These are phyloP conservation scores for Pelusios castaneus DNA, from an alignment of 2,113 vertebrate genomes.

Conservation along the genomic window DNA sequence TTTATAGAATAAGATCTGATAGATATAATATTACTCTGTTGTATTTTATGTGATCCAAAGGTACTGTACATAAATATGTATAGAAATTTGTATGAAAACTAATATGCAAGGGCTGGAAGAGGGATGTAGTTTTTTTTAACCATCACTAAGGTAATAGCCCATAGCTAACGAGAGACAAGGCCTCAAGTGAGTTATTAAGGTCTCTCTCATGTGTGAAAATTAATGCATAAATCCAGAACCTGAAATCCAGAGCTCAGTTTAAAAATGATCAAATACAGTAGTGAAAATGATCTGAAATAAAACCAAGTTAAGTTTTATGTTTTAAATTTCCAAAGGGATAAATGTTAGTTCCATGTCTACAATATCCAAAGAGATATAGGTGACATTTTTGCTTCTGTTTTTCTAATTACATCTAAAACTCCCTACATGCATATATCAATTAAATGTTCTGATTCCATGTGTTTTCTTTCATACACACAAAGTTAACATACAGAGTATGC, in stretches of 20 bases:
- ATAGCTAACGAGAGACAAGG: conserved; percentile 50
- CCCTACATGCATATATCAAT: not conserved
- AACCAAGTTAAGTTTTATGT: conserved; percentile 21
- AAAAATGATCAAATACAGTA: conserved; percentile 24
- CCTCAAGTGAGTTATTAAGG: conserved; percentile 33
- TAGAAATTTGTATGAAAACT: not conserved
- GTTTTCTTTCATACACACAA: not conserved
- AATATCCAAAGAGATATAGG: not conserved
- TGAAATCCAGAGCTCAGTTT: not conserved
- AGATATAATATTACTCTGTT: not conserved
- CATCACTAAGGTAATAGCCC: conserved; percentile 32
- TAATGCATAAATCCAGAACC: conserved; percentile 3
- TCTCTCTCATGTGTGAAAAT: conserved; percentile 15
- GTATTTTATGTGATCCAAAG: not conserved
- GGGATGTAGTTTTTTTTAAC: not conserved
- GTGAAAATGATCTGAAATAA: conserved; percentile 38
- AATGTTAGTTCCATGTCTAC: conserved; percentile 13
- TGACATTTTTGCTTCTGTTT: not conserved
- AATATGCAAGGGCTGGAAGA: conserved; percentile 18
- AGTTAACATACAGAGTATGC: not conserved
- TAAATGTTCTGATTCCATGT: not conserved
- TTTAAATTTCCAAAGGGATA: conserved; percentile 11
- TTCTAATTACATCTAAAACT: not conserved
- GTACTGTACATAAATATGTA: not conserved
- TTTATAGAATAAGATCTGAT: not conserved